Conservation (phyloP, 1,140 invertebrate genomes). For the Trichonephila clavipes region DNA sequence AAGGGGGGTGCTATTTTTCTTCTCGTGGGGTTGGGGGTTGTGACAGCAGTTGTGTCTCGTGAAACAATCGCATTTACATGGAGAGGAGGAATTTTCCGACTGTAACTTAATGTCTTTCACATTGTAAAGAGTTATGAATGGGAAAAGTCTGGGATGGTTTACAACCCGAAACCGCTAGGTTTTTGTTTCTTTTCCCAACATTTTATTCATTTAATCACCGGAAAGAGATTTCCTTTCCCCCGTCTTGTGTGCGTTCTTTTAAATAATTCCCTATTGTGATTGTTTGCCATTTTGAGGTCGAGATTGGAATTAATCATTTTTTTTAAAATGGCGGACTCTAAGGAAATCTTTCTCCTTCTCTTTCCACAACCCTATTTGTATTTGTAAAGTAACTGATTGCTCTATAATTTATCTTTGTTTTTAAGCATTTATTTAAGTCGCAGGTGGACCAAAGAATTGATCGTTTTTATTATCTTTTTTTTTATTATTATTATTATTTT, state of each 20-base stretch:
- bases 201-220: constrained; percentile 5
- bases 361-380: background rate
- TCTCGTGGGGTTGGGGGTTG: background rate
- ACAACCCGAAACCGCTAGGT: background rate
- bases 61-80: constrained; percentile 35
- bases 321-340: background rate
- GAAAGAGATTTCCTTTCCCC: background rate
- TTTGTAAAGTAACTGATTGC: too few species aligned
- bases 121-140: background rate
- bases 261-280: too few species aligned
- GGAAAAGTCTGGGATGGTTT: background rate
- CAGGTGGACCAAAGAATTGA: too few species aligned
- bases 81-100: background rate
- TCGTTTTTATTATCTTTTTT: too few species aligned
- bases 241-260: too few species aligned
- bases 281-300: background rate
- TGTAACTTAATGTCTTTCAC: background rate
- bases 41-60: constrained; percentile 43
- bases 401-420: too few species aligned
- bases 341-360: background rate
- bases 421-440: too few species aligned
- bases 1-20: background rate
- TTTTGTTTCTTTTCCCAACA: background rate
- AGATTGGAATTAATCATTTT: background rate
- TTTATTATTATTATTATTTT: too few species aligned